phyloP scores from a whole-genome alignment of 2,888 invertebrate species.

The Spodoptera littoralis region DNA sequence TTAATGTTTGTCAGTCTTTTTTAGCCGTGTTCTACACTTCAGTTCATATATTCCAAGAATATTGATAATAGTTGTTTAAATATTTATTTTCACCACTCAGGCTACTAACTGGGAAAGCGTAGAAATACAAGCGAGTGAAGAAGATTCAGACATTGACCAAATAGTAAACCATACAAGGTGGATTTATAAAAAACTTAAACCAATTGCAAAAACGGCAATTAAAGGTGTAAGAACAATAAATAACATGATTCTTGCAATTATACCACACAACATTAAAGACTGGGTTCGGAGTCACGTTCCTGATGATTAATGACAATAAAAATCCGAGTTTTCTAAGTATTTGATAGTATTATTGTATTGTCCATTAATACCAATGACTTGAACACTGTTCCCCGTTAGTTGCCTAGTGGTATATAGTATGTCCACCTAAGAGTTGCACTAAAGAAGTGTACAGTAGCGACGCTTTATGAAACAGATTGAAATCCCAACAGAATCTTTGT shows the following conservation, averaged over 20 bases:
- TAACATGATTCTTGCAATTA: too few species aligned
- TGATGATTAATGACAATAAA: too few species aligned
- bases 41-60: slow-evolving; percentile 24
- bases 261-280: too few species aligned
- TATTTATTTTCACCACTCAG: slow-evolving; percentile 19
- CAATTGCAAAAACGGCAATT: too few species aligned
- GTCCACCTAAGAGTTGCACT: too few species aligned
- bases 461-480: slow-evolving; percentile 31
- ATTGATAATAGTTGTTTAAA: slow-evolving; percentile 1
- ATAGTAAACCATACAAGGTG: neutral
- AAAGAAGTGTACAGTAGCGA: too few species aligned
- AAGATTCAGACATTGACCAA: neutral
- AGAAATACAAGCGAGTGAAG: too few species aligned
- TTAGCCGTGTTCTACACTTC: neutral
- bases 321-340: too few species aligned
- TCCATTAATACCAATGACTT: neutral
- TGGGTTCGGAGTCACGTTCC: too few species aligned
- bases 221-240: too few species aligned
- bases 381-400: neutral
- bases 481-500: slow-evolving; percentile 59
- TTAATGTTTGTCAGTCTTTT: too few species aligned
- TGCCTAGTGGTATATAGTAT: neutral
- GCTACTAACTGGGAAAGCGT: neutral
- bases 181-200: too few species aligned
- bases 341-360: neutral